phyloP scores from a whole-genome alignment of 2,888 invertebrate genomes.

The Nesidiocoris tenuis region DNA sequence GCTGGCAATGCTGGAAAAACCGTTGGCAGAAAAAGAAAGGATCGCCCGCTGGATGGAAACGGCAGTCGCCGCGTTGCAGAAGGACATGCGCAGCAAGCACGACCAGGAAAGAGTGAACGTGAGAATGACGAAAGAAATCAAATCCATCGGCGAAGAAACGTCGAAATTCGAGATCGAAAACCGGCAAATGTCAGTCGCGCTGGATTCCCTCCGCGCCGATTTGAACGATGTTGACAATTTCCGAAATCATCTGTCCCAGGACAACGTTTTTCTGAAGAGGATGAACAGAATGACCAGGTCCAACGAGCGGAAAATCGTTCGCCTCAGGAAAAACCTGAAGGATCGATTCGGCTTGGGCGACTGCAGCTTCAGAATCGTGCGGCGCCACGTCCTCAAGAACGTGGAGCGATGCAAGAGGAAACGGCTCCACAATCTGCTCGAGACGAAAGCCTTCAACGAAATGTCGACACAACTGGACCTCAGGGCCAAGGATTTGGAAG shows the following conservation, averaged over 20 bases:
- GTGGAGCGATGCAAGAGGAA: constrained; percentile 15
- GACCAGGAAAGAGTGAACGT: constrained; percentile 18
- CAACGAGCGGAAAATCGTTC: constrained; percentile 18
- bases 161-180: constrained; percentile 1
- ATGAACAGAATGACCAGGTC: neutral
- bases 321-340: neutral
- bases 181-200: neutral
- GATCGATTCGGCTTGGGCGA: neutral
- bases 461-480: constrained; percentile 29
- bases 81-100: constrained; percentile 32
- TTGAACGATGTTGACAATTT: constrained; percentile 11
- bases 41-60: constrained; percentile 39
- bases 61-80: constrained; percentile 25
- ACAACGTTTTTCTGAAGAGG: constrained; percentile 6
- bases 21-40: constrained; percentile 28
- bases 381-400: constrained; percentile 12
- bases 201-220: neutral
- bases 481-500: constrained; percentile 2
- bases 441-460: constrained; percentile 39
- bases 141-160: neutral
- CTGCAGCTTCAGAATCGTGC: neutral
- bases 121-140: neutral
- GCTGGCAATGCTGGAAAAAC: constrained; percentile 13
- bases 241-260: neutral
- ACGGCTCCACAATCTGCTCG: constrained; percentile 18